Base-by-base conservation (phyloP, 2,888 invertebrate species). In the Polyommatus iphigenia region DNA sequence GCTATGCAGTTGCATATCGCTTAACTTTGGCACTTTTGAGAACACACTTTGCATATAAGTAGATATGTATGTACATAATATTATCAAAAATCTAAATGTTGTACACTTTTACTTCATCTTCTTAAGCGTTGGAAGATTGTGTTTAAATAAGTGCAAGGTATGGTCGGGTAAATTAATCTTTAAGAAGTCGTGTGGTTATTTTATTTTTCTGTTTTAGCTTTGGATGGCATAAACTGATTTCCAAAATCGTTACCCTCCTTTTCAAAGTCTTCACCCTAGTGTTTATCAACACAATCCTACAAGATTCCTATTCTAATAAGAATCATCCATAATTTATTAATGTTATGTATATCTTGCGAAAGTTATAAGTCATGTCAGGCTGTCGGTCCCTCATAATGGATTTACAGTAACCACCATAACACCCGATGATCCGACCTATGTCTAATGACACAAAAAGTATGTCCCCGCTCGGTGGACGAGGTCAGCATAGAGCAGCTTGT, bases 371-470 rank as follows among this genome's bases (percentile, higher is more conserved):
- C 83, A 82, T 81, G 81, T 81, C 82, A 79, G 81, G 79, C 79
- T 73, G 79, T 18, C 54, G 79, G 80, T 81, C 79, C 85, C 87
- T 87, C 85, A 88, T 90, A 90, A 91, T 91, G 90, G 90, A 91
- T 90, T 88, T 85, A 85, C 85, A 85, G 85, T 87, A 86, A 88
- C 91, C 89, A 85, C 90, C 83, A 84, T 86, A 89, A 89, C 88
- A 87, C 86, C 85, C 85, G 81, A 85, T 88, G 89, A 90, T 90
- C 91, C 89, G 83, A 80, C 84, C 86, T 86, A 89, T 87, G 88
- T 91, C 92, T 93, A 92, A 93, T 92, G 92, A 93, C 91, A 89
- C 92, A 92, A 93, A 93, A 93, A 93, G 91, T 92, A 92, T 91
- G 92, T 93, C 92, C 92, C 91, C 88, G 87, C 86, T 85, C 87